A percentile compares a stretch with the other conserved stretches of the same genome.
These are phyloP conservation scores for Megaustenia siamemsis DNA, from an alignment of 2,888 invertebrate species.

Conservation along the genomic window DNA sequence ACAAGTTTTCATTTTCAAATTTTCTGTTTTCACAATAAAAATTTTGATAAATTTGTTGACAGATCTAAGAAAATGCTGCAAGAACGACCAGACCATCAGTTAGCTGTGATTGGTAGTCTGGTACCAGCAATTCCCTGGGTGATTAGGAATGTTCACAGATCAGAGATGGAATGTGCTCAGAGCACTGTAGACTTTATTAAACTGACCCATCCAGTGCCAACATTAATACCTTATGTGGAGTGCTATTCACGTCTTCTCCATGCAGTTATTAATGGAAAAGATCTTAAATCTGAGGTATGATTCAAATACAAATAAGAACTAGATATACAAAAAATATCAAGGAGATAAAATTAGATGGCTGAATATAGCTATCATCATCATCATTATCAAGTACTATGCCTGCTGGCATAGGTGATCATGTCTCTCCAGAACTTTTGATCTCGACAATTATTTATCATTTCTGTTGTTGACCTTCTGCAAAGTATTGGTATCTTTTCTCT, in stretches of 20 bases:
- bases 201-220: constrained; percentile 72
- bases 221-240: constrained; percentile 68
- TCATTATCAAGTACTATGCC: no score
- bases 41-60: constrained; percentile 13
- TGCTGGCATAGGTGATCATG: no score
- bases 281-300: constrained; percentile 64
- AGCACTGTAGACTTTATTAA: constrained; percentile 70
- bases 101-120: constrained; percentile 70
- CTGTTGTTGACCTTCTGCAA: no score
- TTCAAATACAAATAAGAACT: no score
- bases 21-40: no score
- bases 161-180: constrained; percentile 69
- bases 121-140: constrained; percentile 73
- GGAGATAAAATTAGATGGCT: no score
- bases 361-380: no score
- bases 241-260: constrained; percentile 71
- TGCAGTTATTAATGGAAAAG: constrained; percentile 69
- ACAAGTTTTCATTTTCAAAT: no score
- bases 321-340: no score
- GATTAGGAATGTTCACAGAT: constrained; percentile 68
- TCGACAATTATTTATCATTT: no score
- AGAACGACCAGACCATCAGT: constrained; percentile 66
- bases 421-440: no score
- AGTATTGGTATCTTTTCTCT: no score
- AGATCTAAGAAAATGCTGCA: constrained; percentile 62